These are phyloP conservation scores for Brachyrhaphis roseni DNA, from an alignment of 2,797 vertebrate genomes.

Conservation along the genomic window DNA sequence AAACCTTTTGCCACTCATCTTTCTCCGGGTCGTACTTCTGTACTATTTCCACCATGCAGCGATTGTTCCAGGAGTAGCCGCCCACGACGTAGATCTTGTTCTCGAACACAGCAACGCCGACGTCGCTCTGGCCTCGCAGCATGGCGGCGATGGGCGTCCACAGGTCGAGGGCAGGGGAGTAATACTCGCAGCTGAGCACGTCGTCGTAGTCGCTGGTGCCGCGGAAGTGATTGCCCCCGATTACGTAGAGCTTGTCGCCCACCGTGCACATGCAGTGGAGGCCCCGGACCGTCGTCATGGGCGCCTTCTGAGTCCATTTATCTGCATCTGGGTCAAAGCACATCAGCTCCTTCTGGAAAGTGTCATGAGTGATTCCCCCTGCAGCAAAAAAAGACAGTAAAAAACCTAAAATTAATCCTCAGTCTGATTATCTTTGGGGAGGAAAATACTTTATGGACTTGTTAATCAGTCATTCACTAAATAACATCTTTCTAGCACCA, in stretches of 20 bases:
- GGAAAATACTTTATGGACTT: constrained; percentile 29
- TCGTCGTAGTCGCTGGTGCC: constrained; percentile 98
- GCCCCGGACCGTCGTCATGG: constrained; percentile 96
- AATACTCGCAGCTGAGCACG: constrained; percentile 98
- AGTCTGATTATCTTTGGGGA: constrained; percentile 13
- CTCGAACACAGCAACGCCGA: constrained; percentile 97
- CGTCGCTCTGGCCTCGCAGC: constrained; percentile 96
- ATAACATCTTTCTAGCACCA: constrained; percentile 19
- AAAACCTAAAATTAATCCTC: constrained; percentile 29
- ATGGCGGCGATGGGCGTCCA: constrained; percentile 98
- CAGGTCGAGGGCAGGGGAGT: constrained; percentile 93
- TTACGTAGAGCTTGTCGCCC: constrained; percentile 95
- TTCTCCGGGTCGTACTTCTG: constrained; percentile 98
- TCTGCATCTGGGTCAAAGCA: constrained; percentile 98
- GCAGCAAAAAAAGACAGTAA: constrained; percentile 31
- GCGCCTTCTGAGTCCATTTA: constrained; percentile 97
- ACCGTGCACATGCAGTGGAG: constrained; percentile 99
- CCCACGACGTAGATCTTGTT: constrained; percentile 98
- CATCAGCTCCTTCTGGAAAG: constrained; percentile 99
- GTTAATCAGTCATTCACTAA: constrained; percentile 35
- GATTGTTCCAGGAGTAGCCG: constrained; percentile 99
- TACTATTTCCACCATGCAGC: constrained; percentile 99
- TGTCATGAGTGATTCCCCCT: constrained; percentile 99
- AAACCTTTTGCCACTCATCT: constrained; percentile 99
- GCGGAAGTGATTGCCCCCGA: constrained; percentile 97